These are phyloP conservation scores for Linnaemya tessellans DNA, from an alignment of 2,888 invertebrate species.

Conservation along the genomic window DNA sequence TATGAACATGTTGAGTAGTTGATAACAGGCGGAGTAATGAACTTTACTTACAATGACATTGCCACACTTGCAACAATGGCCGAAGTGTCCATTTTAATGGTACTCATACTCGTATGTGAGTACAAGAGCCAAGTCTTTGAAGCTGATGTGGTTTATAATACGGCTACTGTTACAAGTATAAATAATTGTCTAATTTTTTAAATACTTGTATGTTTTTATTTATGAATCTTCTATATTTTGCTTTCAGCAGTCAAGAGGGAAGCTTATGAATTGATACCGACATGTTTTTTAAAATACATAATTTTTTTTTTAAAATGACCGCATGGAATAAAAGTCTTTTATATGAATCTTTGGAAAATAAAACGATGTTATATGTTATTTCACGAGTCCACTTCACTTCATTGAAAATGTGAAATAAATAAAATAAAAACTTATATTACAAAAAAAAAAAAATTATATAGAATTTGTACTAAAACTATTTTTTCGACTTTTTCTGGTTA, in stretches of 20 bases:
- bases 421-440: no score
- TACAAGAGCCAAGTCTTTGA: background rate
- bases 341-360: no score
- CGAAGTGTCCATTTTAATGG: constrained; percentile 27
- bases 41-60: constrained; percentile 45
- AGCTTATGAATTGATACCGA: background rate
- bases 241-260: background rate
- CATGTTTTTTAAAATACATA: no score
- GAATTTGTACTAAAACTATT: no score
- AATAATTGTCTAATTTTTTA: background rate
- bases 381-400: no score
- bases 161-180: background rate
- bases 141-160: constrained; percentile 1
- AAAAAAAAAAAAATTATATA: no score
- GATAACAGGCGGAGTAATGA: constrained; percentile 53
- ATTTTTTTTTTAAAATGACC: no score
- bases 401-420: no score
- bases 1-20: constrained; percentile 16
- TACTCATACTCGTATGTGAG: background rate
- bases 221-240: background rate
- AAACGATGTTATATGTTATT: no score
- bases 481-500: no score
- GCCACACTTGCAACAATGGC: constrained; percentile 31
- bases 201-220: background rate
- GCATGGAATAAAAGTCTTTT: no score